phyloP scores from a whole-genome alignment of 2,888 invertebrate genomes.

The Ommatoiulus sabulosus region DNA sequence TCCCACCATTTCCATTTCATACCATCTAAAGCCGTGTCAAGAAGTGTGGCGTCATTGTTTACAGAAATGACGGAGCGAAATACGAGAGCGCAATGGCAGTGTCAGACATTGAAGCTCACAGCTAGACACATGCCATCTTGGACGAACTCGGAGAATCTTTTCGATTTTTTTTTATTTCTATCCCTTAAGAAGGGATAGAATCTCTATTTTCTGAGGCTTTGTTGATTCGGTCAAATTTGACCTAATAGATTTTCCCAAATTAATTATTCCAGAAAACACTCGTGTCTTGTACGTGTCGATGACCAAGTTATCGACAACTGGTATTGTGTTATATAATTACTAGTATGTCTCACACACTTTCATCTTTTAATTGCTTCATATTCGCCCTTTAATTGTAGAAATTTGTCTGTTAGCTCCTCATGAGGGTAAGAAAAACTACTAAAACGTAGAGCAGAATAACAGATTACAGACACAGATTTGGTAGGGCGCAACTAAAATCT shows the following conservation, averaged over 20 bases:
- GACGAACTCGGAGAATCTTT: not conserved
- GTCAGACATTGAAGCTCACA: slow-evolving; percentile 40
- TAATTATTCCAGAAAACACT: not conserved
- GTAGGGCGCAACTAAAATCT: too few relatives aligned
- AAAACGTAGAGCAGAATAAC: too few relatives aligned
- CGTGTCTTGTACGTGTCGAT: too few relatives aligned
- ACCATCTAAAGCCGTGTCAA: slow-evolving; percentile 45
- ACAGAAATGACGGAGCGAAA: slow-evolving; percentile 56
- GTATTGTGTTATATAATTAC: too few relatives aligned
- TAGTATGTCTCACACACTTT: too few relatives aligned
- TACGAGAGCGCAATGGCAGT: slow-evolving; percentile 43
- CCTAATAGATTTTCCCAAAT: not conserved
- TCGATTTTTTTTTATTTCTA: not conserved
- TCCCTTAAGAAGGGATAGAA: not conserved
- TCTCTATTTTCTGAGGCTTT: not conserved
- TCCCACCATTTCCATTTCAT: slow-evolving; percentile 24
- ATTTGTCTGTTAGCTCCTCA: too few relatives aligned
- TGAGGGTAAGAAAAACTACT: too few relatives aligned
- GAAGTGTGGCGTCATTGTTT: slow-evolving; percentile 56
- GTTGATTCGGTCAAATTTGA: not conserved
- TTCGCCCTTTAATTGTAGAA: too few relatives aligned
- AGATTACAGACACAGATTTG: too few relatives aligned
- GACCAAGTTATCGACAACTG: too few relatives aligned
- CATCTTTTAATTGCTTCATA: too few relatives aligned
- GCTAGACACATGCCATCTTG: slow-evolving; percentile 1